Base-by-base conservation (phyloP, 2,113 vertebrate genomes). In the Rynchops niger region DNA sequence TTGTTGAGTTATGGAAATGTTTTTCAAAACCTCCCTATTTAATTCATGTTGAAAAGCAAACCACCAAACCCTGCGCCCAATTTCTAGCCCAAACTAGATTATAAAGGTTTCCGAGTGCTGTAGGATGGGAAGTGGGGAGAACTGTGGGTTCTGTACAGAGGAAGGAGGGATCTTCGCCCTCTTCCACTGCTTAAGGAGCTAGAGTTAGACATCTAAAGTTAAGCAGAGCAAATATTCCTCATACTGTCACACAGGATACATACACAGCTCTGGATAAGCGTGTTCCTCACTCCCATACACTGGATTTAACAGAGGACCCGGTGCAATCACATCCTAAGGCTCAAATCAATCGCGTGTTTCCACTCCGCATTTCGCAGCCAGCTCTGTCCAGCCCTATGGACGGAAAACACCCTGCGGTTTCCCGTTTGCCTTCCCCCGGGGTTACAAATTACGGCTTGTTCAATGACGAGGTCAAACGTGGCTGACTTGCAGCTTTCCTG, bases 391-490 rank as follows among this genome's bases (percentile, higher is more conserved):
- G 59, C 15, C 56, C 82, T 23, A 10, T 27, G 79, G 40, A 95
- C 96, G 96, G 97, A 97, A 97, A 97, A 97, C 71, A 82, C 86
- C 94, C 96, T 72, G 86, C 7, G 83, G 95, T 82, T 86, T 27
- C 72, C 91, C 14, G 0, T 12, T 73, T 12, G 0, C 63, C 87
- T 26, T 36, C 78, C 83, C 81, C 88, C 11, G 18, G 27, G 89
- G 62, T 55, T 69, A 65, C 16, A 63, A 47, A 96, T 58, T 29
- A 30, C 59, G 67, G 81, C 10, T n/a, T 9, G 27, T 5, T 84
- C 80, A 61, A 61, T 78, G 47, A 73, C 52, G 43, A 56, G 88
- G 86, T 94, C 96, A 84, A n/a, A 65, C 23, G 6, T 4, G 53
- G 77, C 65, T 74, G 36, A 25, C 34, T 55, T 5, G 27, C 61